Percentiles rank a stretch among this genome's conserved stretches.
Evolutionary conservation across 2,113 vertebrate species (phyloP).

Genomic region (Phrynosoma blainvillii): DNA sequence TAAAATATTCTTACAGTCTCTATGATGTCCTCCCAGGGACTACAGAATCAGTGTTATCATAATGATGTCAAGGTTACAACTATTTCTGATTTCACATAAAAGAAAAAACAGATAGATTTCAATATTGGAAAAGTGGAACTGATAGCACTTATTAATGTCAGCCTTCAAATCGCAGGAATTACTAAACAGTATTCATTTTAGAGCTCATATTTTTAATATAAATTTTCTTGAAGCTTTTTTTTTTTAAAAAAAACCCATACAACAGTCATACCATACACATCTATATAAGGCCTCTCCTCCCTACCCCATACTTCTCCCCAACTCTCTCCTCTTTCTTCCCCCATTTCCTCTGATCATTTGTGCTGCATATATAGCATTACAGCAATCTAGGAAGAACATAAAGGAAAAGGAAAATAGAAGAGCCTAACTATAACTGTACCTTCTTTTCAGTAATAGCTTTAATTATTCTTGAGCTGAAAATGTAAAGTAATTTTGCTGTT

Average conservation of each 20-base stretch:
- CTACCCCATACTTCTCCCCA: background rate
- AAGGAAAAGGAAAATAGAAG: background rate
- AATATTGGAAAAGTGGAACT: too few species aligned
- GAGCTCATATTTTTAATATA: too few species aligned
- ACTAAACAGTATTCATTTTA: too few species aligned
- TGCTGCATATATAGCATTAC: background rate
- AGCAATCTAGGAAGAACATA: background rate
- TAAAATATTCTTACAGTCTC: too few species aligned
- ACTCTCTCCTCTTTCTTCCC: background rate
- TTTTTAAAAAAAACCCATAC: background rate
- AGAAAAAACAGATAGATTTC: too few species aligned
- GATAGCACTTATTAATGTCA: too few species aligned
- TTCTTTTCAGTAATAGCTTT: background rate
- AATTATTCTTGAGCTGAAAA: background rate
- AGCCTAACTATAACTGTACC: background rate
- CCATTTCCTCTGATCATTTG: background rate
- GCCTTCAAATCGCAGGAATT: too few species aligned
- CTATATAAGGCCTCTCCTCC: background rate
- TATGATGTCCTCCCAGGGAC: too few species aligned
- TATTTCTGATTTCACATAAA: too few species aligned
- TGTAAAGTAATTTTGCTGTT: background rate
- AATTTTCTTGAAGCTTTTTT: background rate
- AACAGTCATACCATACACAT: background rate
- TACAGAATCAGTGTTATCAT: too few species aligned
- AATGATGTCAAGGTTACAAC: too few species aligned